Base-by-base conservation (phyloP, 2,797 vertebrate genomes). In the Chelon labrosus region DNA sequence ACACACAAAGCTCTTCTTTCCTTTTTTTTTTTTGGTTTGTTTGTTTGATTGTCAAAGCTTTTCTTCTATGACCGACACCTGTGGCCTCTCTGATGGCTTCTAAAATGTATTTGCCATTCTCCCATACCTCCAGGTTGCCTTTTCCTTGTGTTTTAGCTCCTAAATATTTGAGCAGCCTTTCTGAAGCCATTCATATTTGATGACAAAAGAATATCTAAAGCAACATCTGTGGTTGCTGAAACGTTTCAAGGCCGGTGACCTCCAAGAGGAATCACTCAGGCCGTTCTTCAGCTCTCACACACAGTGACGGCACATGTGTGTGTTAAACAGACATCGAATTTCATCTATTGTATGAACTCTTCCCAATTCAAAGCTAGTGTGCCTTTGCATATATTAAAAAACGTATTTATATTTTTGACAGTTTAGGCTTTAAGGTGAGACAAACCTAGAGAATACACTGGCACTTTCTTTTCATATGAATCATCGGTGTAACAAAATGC, bases 91-190 rank as follows among this genome's bases (percentile, higher is more conserved):
- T 71, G 27, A 81, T 65, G 53, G 63, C 59, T 38, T 73, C 53
- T 51, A 17, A 47, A 59, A 60, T 75, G 49, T 25, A 65, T 58
- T 63, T 38, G 9, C 57, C 20, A 0, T 52, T 37, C 47, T 17
- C 3, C 17, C 10, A 1, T 20, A 42, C 31, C 20, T 75, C 19
- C 25, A 70, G 20, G 67, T 50, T 66, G 44, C 51, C 31, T 65
- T 51, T 64, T 79, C 54, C 49, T 69, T 65, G 7, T 85, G 51
- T 74, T 89, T 90, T 73, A 74, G 47, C 84, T 80, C 51, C 37
- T 91, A 85, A 88, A 93, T 92, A 88, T 91, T 91, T 89, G 72
- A 93, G 64, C 70, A 89, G 79, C 87, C 84, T 89, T 85, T 91
- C 84, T 81, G 13, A 83, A 72, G 37, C 70, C 31, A 82, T 93